Evolutionary conservation across 2,888 invertebrate genomes (phyloP).

Genomic region (Ochlodes sylvanus): DNA sequence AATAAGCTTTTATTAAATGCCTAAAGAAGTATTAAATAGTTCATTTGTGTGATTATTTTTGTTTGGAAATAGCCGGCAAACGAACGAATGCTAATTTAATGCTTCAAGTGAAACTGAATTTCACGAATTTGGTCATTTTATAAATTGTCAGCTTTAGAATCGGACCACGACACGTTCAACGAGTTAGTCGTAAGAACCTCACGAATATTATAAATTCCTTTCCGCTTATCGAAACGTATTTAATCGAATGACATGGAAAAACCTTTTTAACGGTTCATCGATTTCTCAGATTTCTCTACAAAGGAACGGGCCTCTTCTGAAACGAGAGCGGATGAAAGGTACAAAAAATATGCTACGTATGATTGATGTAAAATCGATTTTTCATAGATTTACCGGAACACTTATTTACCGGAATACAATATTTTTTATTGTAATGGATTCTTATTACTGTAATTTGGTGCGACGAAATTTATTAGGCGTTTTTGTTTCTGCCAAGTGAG

Average conservation of each 20-base stretch:
- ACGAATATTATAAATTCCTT: slow-evolving; percentile 18
- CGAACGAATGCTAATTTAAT: too few species aligned
- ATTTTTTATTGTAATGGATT: neutral
- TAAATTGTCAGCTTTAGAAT: too few species aligned
- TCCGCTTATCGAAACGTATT: slow-evolving; percentile 8
- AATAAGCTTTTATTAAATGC: too few species aligned
- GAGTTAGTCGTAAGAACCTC: neutral
- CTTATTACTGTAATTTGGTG: neutral
- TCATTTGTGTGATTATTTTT: too few species aligned
- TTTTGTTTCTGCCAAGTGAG: too few species aligned
- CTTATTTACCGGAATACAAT: neutral
- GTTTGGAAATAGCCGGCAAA: too few species aligned
- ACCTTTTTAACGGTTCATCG: slow-evolving; percentile 26
- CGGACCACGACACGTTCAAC: too few species aligned
- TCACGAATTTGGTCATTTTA: too few species aligned
- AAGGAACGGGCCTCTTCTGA: slow-evolving; percentile 8
- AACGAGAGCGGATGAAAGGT: slow-evolving; percentile 3
- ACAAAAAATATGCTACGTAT: slow-evolving; percentile 18
- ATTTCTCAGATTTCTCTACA: slow-evolving; percentile 25
- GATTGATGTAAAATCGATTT: slow-evolving; percentile 35
- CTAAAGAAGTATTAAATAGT: too few species aligned
- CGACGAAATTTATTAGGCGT: too few species aligned
- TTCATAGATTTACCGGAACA: slow-evolving; percentile 15
- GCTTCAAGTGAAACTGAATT: too few species aligned
- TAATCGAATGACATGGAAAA: slow-evolving; percentile 35